Evolutionary conservation across 2,888 invertebrate genomes (phyloP).

Genomic region (Caenorhabditis imperialis): DNA sequence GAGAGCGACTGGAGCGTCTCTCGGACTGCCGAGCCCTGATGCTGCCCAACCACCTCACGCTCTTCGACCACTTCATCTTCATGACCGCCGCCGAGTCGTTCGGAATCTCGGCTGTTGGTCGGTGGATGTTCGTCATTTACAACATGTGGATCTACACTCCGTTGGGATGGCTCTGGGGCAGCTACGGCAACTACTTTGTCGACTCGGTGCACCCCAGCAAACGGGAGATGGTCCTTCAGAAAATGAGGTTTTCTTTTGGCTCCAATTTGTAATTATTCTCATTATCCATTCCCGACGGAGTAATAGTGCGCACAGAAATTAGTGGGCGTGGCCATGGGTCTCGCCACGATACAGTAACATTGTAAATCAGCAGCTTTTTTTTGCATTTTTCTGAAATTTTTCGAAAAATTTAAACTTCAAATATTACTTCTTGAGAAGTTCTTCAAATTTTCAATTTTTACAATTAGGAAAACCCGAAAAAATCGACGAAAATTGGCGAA

Average conservation of each 20-base stretch:
- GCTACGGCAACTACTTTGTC: slow-evolving; percentile 70
- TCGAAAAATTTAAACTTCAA: too few relatives aligned
- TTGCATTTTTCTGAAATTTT: too few relatives aligned
- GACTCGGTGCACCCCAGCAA: slow-evolving; percentile 58
- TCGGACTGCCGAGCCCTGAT: slow-evolving; percentile 61
- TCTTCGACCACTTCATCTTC: slow-evolving; percentile 69
- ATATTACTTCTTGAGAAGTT: background rate
- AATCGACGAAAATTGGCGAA: too few relatives aligned
- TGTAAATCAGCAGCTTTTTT: too few relatives aligned
- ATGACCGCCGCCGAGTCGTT: slow-evolving; percentile 59
- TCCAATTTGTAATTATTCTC: too few relatives aligned
- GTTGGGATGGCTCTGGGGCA: slow-evolving; percentile 66
- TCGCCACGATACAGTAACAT: too few relatives aligned
- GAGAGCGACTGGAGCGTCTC: slow-evolving; percentile 28
- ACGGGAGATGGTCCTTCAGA: slow-evolving; percentile 85
- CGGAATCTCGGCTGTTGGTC: slow-evolving; percentile 39
- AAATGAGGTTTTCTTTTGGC: too few relatives aligned
- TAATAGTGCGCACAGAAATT: too few relatives aligned
- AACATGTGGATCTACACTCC: slow-evolving; percentile 70
- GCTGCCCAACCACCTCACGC: slow-evolving; percentile 66
- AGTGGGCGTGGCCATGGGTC: too few relatives aligned
- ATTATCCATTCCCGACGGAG: too few relatives aligned
- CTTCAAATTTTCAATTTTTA: background rate
- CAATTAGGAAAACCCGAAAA: background rate
- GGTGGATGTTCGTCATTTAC: slow-evolving; percentile 69